Conservation (phyloP, 1,140 invertebrate genomes). For the Maconellicoccus hirsutus region DNA sequence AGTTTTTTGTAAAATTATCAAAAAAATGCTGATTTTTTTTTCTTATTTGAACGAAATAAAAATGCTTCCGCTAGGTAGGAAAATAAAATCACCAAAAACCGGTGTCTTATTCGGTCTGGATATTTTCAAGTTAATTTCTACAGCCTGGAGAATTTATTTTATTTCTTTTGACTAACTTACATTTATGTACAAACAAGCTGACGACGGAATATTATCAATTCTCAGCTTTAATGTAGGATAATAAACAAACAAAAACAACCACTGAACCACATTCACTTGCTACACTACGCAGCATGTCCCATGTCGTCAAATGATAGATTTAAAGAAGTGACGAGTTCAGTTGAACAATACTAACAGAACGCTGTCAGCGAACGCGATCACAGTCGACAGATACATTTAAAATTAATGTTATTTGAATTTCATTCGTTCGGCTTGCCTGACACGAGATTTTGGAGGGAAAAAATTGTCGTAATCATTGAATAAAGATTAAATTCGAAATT, state of each 20-base stretch:
- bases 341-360: background rate
- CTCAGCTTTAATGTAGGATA: background rate
- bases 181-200: background rate
- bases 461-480: no score
- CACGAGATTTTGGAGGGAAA: no score
- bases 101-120: background rate
- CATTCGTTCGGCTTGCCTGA: no score
- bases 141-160: background rate
- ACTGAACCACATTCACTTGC: background rate
- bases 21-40: no score
- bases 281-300: no score
- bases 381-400: no score
- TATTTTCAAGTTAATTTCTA: conserved; percentile 16
- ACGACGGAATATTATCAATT: background rate
- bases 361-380: no score
- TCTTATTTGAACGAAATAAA: background rate
- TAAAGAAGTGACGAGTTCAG: background rate
- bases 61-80: background rate
- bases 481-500: no score
- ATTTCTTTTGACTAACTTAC: background rate
- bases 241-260: conserved; percentile 15
- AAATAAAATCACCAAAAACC: background rate
- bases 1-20: no score
- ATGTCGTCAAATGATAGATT: conserved; percentile 20
- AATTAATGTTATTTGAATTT: no score